These are phyloP conservation scores for Trichacis sp. DNA, from an alignment of 2,888 invertebrate species.

Conservation along the genomic window DNA sequence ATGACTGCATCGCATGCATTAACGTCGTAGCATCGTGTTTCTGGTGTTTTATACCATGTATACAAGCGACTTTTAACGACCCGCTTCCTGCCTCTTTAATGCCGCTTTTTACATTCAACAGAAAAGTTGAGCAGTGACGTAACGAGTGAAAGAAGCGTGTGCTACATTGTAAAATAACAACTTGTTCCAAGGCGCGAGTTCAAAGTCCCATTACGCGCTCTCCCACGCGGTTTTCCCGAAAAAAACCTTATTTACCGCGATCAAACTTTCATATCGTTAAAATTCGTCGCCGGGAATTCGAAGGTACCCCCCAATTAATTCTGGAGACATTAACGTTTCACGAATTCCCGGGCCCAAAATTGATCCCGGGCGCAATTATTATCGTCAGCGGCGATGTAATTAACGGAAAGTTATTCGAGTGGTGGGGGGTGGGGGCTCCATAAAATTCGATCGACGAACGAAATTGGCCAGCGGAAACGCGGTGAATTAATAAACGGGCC, in stretches of 20 bases:
- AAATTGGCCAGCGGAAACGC: constrained; percentile 13
- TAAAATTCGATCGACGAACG: constrained; percentile 11
- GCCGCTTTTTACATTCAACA: constrained; percentile 8
- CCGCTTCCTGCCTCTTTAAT: constrained; percentile 24
- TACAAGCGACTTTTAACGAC: constrained; percentile 32
- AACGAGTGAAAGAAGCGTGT: neutral
- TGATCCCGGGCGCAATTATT: constrained; percentile 17
- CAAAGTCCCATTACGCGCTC: neutral
- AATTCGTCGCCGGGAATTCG: neutral
- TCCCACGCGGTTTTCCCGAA: neutral
- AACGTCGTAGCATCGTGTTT: constrained; percentile 26
- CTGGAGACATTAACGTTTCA: neutral
- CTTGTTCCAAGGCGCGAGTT: neutral
- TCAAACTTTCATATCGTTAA: neutral
- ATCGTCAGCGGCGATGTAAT: constrained; percentile 19
- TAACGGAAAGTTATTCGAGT: constrained; percentile 25
- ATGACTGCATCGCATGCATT: constrained; percentile 17
- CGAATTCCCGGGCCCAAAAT: constrained; percentile 1
- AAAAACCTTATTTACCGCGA: neutral
- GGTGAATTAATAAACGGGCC: constrained; percentile 24
- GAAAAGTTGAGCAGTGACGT: constrained; percentile 9
- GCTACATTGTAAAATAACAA: neutral
- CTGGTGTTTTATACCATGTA: constrained; percentile 25
- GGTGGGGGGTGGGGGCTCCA: neutral
- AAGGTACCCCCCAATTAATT: neutral